phyloP scores from a whole-genome alignment of 1,140 invertebrate species.

The Aphidius ervi region DNA sequence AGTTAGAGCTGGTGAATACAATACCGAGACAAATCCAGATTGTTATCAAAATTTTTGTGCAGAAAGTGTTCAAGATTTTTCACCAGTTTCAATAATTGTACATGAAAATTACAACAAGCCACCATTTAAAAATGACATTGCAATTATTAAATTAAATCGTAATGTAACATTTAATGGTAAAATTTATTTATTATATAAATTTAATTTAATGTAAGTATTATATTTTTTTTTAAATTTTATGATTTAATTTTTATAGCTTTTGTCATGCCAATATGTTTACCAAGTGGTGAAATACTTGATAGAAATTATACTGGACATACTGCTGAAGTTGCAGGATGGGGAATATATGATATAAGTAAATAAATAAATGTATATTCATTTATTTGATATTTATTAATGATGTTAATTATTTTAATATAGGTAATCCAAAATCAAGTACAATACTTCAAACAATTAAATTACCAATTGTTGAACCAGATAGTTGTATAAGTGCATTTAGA shows the following conservation, averaged over 20 bases:
- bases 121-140: slow-evolving; percentile 63
- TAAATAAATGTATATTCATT: slow-evolving; percentile 14
- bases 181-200: slow-evolving; percentile 6
- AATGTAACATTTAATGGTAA: slow-evolving; percentile 54
- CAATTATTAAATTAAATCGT: slow-evolving; percentile 57
- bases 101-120: slow-evolving; percentile 60
- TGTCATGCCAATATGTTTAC: slow-evolving; percentile 59
- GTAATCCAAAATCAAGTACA: slow-evolving; percentile 31
- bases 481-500: slow-evolving; percentile 43
- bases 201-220: not conserved
- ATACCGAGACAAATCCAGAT: slow-evolving; percentile 54
- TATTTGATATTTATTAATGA: slow-evolving; percentile 2
- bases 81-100: slow-evolving; percentile 44
- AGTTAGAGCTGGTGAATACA: slow-evolving; percentile 61
- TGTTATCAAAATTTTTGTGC: slow-evolving; percentile 57
- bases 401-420: slow-evolving; percentile 18
- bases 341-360: slow-evolving; percentile 39
- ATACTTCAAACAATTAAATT: slow-evolving; percentile 48
- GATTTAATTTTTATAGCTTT: slow-evolving; percentile 39
- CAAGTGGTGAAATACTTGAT: slow-evolving; percentile 36
- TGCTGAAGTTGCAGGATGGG: slow-evolving; percentile 58
- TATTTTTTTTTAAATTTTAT: not conserved
- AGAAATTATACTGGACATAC: slow-evolving; percentile 43
- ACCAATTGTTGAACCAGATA: slow-evolving; percentile 46
- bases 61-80: slow-evolving; percentile 55